Evolutionary conservation across 53 echinoderm and acorn worm species (phyloP).

Genomic region (Pentamera pediparva): DNA sequence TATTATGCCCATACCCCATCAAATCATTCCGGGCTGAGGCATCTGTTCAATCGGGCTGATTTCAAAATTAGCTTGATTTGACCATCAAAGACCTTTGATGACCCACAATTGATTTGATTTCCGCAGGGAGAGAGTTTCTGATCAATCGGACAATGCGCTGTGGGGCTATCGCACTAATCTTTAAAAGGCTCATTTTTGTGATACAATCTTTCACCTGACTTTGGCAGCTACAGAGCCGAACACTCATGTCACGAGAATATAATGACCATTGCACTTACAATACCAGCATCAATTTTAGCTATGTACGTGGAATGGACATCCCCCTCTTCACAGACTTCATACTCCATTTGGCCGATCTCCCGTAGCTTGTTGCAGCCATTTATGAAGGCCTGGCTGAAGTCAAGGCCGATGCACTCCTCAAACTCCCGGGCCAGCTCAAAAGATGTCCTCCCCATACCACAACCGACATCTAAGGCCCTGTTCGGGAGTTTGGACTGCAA

Average conservation of each 20-base stretch:
- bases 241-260: not conserved
- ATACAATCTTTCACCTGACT: too few relatives aligned
- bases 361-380: constrained; percentile 76
- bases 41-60: too few relatives aligned
- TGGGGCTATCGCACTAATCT: too few relatives aligned
- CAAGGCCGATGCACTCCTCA: constrained; percentile 80
- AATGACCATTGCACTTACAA: constrained; percentile 56
- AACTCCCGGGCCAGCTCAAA: constrained; percentile 89
- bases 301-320: constrained; percentile 61
- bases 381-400: constrained; percentile 76
- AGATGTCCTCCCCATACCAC: constrained; percentile 80
- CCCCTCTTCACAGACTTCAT: constrained; percentile 78
- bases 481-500: constrained; percentile 64
- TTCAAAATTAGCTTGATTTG: too few relatives aligned
- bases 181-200: too few relatives aligned
- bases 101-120: too few relatives aligned
- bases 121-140: too few relatives aligned
- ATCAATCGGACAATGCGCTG: too few relatives aligned
- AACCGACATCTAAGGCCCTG: constrained; percentile 90
- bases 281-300: constrained; percentile 67
- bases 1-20: too few relatives aligned
- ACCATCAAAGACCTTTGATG: too few relatives aligned
- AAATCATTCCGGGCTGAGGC: too few relatives aligned
- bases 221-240: too few relatives aligned
- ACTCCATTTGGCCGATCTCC: constrained; percentile 61